Evolutionary conservation across 1,140 invertebrate genomes (phyloP).

Genomic region (Drosophila tropicalis): DNA sequence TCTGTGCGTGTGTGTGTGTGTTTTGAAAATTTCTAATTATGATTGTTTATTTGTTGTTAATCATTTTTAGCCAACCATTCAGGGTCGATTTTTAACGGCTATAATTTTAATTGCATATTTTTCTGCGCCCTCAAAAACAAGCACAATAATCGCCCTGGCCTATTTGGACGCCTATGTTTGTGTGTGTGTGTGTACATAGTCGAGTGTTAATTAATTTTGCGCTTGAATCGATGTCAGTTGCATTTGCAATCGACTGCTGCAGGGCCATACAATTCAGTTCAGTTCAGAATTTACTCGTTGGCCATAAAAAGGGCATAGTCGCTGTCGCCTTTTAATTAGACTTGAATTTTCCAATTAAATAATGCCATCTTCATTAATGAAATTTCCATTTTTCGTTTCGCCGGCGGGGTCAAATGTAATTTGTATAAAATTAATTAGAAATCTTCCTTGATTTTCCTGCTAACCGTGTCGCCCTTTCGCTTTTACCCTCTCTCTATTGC

Average conservation of each 20-base stretch:
- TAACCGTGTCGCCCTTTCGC: not conserved
- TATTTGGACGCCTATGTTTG: slow-evolving; percentile 21
- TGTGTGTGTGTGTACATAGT: slow-evolving; percentile 27
- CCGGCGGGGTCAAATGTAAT: slow-evolving; percentile 52
- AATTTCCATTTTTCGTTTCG: slow-evolving; percentile 68
- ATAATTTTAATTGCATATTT: slow-evolving; percentile 73
- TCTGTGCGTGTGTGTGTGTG: slow-evolving; percentile 25
- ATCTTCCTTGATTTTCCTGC: slow-evolving; percentile 14
- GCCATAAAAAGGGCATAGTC: slow-evolving; percentile 3
- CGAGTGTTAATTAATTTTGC: slow-evolving; percentile 80
- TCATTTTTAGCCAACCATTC: slow-evolving; percentile 49
- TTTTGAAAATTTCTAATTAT: slow-evolving; percentile 58
- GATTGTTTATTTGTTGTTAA: slow-evolving; percentile 73
- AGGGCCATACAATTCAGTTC: not conserved
- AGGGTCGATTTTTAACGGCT: slow-evolving; percentile 52
- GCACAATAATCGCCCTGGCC: not conserved
- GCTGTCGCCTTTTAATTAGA: slow-evolving; percentile 70
- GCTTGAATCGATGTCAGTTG: slow-evolving; percentile 72
- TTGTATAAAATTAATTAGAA: slow-evolving; percentile 79
- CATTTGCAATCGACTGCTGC: slow-evolving; percentile 64
- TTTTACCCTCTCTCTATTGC: not conserved
- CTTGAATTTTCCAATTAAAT: slow-evolving; percentile 71
- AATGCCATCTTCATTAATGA: slow-evolving; percentile 77
- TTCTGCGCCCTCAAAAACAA: slow-evolving; percentile 40
- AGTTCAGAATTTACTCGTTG: not conserved